phyloP scores from a whole-genome alignment of 2,113 vertebrate species.

The Axis porcinus region DNA sequence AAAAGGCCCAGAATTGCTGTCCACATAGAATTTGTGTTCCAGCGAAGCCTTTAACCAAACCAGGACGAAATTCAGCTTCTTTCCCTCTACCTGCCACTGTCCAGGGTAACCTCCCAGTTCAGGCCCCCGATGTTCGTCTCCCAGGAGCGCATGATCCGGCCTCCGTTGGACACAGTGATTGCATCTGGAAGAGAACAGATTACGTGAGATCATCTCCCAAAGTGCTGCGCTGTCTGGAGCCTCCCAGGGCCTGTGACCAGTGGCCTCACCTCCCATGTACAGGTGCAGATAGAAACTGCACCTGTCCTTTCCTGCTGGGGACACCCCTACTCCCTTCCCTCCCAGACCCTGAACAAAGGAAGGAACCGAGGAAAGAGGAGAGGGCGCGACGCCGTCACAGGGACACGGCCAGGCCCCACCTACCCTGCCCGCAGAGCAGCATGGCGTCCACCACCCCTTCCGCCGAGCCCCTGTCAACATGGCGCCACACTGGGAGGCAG shows the following conservation, averaged over 20 bases:
- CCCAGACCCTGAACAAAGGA: neutral
- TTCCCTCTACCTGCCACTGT: constrained; percentile 89
- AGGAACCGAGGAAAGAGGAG: neutral
- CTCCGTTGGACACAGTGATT: constrained; percentile 88
- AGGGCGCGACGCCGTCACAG: rapidly evolving
- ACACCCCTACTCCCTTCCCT: neutral
- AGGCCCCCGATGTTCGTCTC: constrained; percentile 92
- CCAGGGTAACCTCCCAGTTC: constrained; percentile 94
- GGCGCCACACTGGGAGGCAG: constrained; percentile 90
- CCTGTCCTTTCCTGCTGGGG: neutral
- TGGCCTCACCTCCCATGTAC: neutral
- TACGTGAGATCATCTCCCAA: neutral
- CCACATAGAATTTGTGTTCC: neutral
- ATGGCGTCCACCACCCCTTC: constrained; percentile 90
- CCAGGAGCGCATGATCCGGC: constrained; percentile 93
- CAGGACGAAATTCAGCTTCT: rapidly evolving
- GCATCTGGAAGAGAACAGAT: constrained; percentile 84
- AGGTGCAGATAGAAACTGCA: neutral
- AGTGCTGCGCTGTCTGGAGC: rapidly evolving
- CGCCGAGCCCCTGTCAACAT: constrained; percentile 90
- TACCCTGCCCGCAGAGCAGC: constrained; percentile 92
- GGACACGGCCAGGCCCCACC: neutral
- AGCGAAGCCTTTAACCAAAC: neutral
- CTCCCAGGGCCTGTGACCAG: rapidly evolving
- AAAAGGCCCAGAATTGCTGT: neutral